Conservation (phyloP, 2,113 vertebrate genomes). For the Istiophorus platypterus region DNA sequence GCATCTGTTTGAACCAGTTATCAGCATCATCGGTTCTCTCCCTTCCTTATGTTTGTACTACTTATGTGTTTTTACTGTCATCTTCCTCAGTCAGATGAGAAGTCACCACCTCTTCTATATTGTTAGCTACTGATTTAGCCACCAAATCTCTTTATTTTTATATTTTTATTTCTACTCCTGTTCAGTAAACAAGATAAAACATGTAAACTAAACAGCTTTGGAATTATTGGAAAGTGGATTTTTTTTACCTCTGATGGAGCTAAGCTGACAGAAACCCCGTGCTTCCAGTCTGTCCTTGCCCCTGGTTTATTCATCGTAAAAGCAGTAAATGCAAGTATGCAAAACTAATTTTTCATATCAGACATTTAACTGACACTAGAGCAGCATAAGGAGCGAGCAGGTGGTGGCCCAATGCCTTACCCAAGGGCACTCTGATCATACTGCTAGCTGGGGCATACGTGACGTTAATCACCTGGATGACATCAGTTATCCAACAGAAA, state of each 20-base stretch:
- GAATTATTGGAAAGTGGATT: neutral
- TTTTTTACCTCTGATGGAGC: neutral
- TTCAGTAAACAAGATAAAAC: too few relatives aligned
- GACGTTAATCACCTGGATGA: neutral
- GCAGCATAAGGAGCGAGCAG: slow-evolving; percentile 6
- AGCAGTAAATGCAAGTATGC: slow-evolving; percentile 3
- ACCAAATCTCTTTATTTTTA: too few relatives aligned
- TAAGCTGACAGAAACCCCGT: too few relatives aligned
- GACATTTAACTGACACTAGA: neutral
- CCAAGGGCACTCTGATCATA: slow-evolving; percentile 40
- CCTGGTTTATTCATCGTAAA: neutral
- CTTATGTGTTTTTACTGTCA: neutral
- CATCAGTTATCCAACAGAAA: neutral
- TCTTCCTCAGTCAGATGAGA: neutral
- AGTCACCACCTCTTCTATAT: neutral
- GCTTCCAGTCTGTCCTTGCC: neutral
- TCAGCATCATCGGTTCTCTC: neutral
- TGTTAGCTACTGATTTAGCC: neutral
- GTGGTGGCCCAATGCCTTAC: neutral
- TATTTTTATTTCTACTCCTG: too few relatives aligned
- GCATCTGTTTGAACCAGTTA: neutral
- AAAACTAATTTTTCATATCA: neutral
- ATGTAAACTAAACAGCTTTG: neutral
- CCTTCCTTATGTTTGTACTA: neutral
- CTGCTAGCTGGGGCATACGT: neutral